A percentile compares a stretch with the other conserved stretches of the same genome.
phyloP scores from a whole-genome alignment of 1,140 invertebrate genomes.

The Cecropterus lyciades region DNA sequence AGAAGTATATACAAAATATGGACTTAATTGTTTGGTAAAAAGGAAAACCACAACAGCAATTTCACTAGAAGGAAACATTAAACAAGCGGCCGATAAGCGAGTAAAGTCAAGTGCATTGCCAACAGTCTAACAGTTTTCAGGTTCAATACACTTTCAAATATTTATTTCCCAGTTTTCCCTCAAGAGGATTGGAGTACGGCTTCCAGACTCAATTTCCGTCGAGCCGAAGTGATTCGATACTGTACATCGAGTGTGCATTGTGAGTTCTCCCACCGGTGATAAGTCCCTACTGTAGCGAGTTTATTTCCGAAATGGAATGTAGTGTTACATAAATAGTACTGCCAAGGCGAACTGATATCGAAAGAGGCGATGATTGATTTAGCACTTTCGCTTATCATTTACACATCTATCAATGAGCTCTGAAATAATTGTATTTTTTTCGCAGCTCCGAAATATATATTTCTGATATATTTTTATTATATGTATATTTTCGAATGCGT shows the following conservation, averaged over 20 bases:
- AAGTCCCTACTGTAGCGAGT: neutral
- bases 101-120: neutral
- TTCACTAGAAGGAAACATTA: neutral
- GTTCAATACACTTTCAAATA: slow-evolving; percentile 30
- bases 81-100: neutral
- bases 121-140: slow-evolving; percentile 15
- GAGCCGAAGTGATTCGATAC: slow-evolving; percentile 17
- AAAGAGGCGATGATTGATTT: neutral
- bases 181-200: slow-evolving; percentile 12
- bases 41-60: too few species aligned
- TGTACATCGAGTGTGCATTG: slow-evolving; percentile 10
- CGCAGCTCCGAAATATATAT: too few species aligned
- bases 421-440: neutral
- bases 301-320: slow-evolving; percentile 10
- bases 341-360: neutral
- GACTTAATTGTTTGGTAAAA: too few species aligned
- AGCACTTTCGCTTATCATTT: neutral
- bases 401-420: neutral
- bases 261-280: slow-evolving; percentile 1
- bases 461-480: too few species aligned
- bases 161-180: slow-evolving; percentile 17
- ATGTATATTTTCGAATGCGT: too few species aligned
- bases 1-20: too few species aligned
- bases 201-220: slow-evolving; percentile 28
- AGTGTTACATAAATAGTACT: neutral